Evolutionary conservation across 2,113 vertebrate species (phyloP), one percentile per base, ranked within the genome.

Genomic region (Odontesthes bonariensis): DNA sequence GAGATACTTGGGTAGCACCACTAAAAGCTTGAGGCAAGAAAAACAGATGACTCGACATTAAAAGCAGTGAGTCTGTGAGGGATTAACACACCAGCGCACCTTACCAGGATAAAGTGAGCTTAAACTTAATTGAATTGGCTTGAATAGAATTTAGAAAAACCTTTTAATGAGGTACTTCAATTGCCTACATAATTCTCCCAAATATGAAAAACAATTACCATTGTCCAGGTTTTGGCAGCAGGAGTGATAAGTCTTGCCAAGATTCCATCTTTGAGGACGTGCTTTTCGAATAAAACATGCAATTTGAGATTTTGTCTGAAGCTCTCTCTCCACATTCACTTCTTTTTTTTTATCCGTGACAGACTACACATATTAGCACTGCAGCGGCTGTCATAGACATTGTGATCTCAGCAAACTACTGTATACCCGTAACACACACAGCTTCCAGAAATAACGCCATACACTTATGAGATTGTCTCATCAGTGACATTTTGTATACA

Each of bases 171-270:
- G 44, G 53, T 66, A 73, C 77, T 84, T 82, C 67, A 86, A 67
- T 84, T 85, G 83, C 60, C 58, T 40, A 73, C 73, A 88, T 76
- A 20, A 77, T 84, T 84, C 88, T 67, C 66, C 65, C 67, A 85
- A 83, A 87, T 86, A 84, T 86, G 89, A 89, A 89, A 86, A 88
- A 85, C 88, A 84, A 84, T 92, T 89, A 87, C 83, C 60, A 75
- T 86, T 86, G 85, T 92, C 74, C 38, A 14, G 64, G 79, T 62
- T 83, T 80, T 91, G 89, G 87, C 89, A 90, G 83, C 42, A 8
- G 40, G 33, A 72, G 31, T 17, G 38, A 70, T 56, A 22, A 2
- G 27, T 62, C 42, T 64, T 85, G 92, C 88, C 89, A 92, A 73
- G 58, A 84, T 73, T 80, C 60, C 46, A 62, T 75, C 76, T 90